Evolutionary conservation across 2,113 vertebrate genomes (phyloP), one percentile per base, ranked within the genome.

Genomic region (Rynchops niger): DNA sequence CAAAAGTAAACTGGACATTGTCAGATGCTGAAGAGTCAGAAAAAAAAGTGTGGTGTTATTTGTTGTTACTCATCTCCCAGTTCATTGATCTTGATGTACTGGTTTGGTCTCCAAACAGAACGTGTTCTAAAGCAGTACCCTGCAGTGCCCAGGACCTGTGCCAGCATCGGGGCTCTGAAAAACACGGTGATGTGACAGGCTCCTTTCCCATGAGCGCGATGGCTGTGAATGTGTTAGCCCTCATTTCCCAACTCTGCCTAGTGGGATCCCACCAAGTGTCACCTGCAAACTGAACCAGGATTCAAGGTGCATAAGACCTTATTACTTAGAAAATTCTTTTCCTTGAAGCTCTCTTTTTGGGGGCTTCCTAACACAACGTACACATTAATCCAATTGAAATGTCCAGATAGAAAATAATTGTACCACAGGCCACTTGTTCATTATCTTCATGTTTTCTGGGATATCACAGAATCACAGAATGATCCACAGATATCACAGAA

Each of bases 21-120:
- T 55, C 77, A 7, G 97, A 97, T 17, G 97, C 97, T 3, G 97
- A 98, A 30, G 96, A 92, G 36, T 93, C 98, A 55, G 97, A 98
- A 87, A 97, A 76, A 96, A 55, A 56, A 15, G 8, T 21, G 20
- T 18, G 15, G 9, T 66, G 19, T 27, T 58, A 9, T 30, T 20
- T 80, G 40, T 23, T 76, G 38, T 42, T 82, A 5, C 49, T 94
- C 71, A 15, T 52, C 29, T 85, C 72, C 12, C 27, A 38, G 32
- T 30, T 67, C 52, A 8, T 7, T 43, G 45, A 27, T 47, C 50
- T 11, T 29, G 10, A 9, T 14, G 34, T 22, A 2, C 56, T 58
- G 42, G 9, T 66, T 92, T 76, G 13, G 4, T 49, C 40, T 23
- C 38, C 15, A 47, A 38, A 72, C 8, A 40, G 11, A 38, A 21